phyloP scores from a whole-genome alignment of 1,140 invertebrate species.

The Rhopalosiphum padi region DNA sequence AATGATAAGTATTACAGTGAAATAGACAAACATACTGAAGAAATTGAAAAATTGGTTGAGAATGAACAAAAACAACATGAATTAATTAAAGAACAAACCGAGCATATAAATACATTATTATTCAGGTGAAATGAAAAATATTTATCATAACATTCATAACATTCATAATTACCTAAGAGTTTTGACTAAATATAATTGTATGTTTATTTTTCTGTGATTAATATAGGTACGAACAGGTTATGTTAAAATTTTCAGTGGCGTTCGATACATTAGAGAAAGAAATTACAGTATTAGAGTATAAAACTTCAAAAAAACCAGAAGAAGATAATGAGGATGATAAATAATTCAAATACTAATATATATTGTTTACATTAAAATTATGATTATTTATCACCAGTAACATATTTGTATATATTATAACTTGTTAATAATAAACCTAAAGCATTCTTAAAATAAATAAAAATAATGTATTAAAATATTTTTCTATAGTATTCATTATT shows the following conservation, averaged over 20 bases:
- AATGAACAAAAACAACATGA: conserved; percentile 38
- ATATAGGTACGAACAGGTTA: conserved; percentile 44
- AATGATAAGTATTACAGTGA: conserved; percentile 50
- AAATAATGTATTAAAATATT: not conserved
- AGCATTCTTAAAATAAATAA: not conserved
- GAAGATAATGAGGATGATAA: conserved; percentile 17
- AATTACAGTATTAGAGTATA: conserved; percentile 36
- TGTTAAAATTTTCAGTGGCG: conserved; percentile 46
- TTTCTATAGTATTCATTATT: not conserved
- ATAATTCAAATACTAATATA: not conserved
- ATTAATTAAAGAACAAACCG: conserved; percentile 43
- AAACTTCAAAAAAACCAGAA: conserved; percentile 25
- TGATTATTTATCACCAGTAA: not conserved
- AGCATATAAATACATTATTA: conserved; percentile 36
- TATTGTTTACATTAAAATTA: not conserved
- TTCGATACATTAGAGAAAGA: conserved; percentile 35
- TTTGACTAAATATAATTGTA: not conserved
- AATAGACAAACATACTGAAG: conserved; percentile 50
- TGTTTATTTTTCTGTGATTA: not conserved
- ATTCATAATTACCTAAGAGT: not conserved
- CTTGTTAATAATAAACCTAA: not conserved
- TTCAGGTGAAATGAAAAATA: conserved; percentile 38
- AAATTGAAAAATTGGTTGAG: conserved; percentile 35
- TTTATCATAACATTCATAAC: not conserved
- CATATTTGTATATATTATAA: conserved; percentile 5